Conservation (phyloP, 2,888 invertebrate species). For the Eristalis pertinax region DNA sequence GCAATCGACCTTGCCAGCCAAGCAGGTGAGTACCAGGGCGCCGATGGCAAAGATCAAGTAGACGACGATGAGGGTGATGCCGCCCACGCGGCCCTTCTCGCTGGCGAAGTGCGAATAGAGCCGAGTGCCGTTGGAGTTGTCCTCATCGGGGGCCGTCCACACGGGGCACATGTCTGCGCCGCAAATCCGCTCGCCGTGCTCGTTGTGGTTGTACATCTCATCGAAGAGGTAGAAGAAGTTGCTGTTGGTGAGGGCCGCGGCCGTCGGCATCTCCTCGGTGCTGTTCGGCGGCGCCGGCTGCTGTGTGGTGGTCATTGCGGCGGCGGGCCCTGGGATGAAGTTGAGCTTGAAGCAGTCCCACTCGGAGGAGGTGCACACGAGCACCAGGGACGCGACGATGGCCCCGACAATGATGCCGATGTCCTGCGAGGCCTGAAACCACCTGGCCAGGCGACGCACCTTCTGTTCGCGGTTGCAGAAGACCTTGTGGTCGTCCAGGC, state of each 20-base stretch:
- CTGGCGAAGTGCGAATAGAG: slow-evolving; percentile 77
- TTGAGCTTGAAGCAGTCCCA: slow-evolving; percentile 76
- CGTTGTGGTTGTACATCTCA: slow-evolving; percentile 83
- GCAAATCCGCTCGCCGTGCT: slow-evolving; percentile 83
- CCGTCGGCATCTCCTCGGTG: slow-evolving; percentile 31
- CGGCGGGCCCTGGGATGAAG: slow-evolving; percentile 32
- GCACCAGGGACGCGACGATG: slow-evolving; percentile 81
- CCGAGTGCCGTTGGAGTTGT: slow-evolving; percentile 73
- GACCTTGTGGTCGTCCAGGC: slow-evolving; percentile 80
- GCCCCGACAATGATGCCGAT: slow-evolving; percentile 84
- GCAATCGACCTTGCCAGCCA: slow-evolving; percentile 81
- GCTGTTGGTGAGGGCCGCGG: slow-evolving; percentile 25
- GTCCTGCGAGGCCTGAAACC: slow-evolving; percentile 84
- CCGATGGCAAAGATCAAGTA: slow-evolving; percentile 81
- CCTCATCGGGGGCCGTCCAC: slow-evolving; percentile 73
- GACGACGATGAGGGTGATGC: slow-evolving; percentile 77
- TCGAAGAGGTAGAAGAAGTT: slow-evolving; percentile 77
- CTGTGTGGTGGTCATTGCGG: slow-evolving; percentile 10
- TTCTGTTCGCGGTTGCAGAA: slow-evolving; percentile 81
- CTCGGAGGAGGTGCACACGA: slow-evolving; percentile 80
- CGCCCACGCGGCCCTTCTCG: slow-evolving; percentile 76
- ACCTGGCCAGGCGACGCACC: slow-evolving; percentile 83
- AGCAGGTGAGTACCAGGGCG: slow-evolving; percentile 81
- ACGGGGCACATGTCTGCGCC: slow-evolving; percentile 84
- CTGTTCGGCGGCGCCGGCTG: neutral